A percentile compares a stretch with the other conserved stretches of the same genome.
phyloP scores from a whole-genome alignment of 2,113 vertebrate species.

The Onychorhynchus coronatus region DNA sequence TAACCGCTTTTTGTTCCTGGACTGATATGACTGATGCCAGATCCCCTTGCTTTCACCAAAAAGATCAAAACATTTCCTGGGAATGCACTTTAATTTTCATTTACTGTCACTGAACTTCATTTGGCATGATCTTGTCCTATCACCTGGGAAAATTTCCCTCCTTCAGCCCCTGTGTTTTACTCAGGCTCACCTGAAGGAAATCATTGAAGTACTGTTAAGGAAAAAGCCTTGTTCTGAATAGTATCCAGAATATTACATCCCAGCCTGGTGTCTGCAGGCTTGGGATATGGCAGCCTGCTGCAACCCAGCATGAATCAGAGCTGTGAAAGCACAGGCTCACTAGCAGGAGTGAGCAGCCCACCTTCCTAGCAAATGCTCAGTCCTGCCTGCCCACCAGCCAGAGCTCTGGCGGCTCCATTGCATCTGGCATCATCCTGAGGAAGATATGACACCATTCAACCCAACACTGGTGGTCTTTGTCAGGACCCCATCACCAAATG shows the following conservation, averaged over 20 bases:
- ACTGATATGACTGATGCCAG: not conserved
- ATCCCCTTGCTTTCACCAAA: not conserved
- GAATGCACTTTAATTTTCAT: not conserved
- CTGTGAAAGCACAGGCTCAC: not conserved
- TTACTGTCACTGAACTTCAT: not conserved
- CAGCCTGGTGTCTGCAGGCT: not conserved
- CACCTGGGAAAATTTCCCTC: not conserved
- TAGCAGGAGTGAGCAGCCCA: not conserved
- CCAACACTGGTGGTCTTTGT: not conserved
- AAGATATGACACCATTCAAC: rapidly evolving
- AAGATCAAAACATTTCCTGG: not conserved
- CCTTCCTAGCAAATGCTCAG: not conserved
- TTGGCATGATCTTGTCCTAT: not conserved
- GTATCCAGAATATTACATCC: not conserved
- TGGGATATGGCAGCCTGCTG: not conserved
- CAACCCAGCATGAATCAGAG: slow-evolving; percentile 22
- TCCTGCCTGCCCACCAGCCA: not conserved
- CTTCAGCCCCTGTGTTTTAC: not conserved
- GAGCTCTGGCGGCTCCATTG: not conserved
- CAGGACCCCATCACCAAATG: not conserved
- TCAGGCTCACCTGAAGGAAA: not conserved
- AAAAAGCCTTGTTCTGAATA: not conserved
- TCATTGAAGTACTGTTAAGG: rapidly evolving
- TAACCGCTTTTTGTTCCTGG: not conserved
- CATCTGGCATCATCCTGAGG: not conserved